Evolutionary conservation across 2,113 vertebrate genomes (phyloP).

Genomic region (Athene noctua): DNA sequence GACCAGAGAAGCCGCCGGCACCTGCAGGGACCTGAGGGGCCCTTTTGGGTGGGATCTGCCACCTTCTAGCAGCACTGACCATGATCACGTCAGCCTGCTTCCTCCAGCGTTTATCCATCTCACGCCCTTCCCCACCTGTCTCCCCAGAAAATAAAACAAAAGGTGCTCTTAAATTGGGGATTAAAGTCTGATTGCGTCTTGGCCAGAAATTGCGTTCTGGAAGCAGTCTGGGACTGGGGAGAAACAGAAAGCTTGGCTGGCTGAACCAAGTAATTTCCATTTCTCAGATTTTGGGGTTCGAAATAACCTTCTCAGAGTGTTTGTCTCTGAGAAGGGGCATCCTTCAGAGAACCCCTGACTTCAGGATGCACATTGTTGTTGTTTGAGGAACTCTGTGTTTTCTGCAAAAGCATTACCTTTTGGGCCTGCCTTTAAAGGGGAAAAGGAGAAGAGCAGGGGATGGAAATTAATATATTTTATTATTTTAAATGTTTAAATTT

Average conservation of each 20-base stretch:
- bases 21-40: neutral
- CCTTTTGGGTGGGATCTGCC: accelerated
- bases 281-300: neutral
- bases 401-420: neutral
- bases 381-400: neutral
- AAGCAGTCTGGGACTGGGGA: neutral
- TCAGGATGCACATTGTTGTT: accelerated
- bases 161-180: neutral
- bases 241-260: neutral
- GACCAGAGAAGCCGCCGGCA: neutral
- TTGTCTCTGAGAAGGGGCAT: neutral
- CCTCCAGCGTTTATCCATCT: neutral
- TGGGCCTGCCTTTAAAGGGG: neutral
- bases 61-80: neutral
- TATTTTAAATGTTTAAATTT: neutral
- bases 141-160: neutral
- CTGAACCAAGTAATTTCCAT: neutral
- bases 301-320: accelerated
- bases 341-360: neutral
- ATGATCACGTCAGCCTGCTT: neutral
- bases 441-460: neutral
- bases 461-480: neutral
- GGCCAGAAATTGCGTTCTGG: neutral
- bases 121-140: neutral
- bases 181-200: too few relatives aligned